phyloP scores from a whole-genome alignment of 1,140 invertebrate genomes.

The Bombus terrestris region DNA sequence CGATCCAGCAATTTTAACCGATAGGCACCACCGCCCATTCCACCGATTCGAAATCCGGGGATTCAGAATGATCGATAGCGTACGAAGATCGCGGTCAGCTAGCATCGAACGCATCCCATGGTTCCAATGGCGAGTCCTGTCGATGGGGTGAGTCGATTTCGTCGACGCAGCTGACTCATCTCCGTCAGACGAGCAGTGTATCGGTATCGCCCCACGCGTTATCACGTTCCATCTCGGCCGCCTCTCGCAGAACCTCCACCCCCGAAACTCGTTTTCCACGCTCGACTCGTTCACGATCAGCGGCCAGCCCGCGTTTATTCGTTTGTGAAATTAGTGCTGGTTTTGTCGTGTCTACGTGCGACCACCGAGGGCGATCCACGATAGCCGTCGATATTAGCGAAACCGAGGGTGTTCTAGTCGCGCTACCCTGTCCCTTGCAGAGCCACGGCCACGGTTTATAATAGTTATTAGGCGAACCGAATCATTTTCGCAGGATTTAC shows the following conservation, averaged over 20 bases:
- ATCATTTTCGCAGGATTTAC: background rate
- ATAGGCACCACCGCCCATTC: too few species aligned
- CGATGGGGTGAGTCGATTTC: constrained; percentile 15
- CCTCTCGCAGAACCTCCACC: constrained; percentile 56
- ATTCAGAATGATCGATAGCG: constrained; percentile 56
- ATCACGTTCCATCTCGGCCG: constrained; percentile 67
- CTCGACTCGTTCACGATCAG: constrained; percentile 56
- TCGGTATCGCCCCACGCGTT: constrained; percentile 78
- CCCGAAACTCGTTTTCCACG: constrained; percentile 62
- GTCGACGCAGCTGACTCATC: constrained; percentile 73
- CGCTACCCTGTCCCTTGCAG: background rate
- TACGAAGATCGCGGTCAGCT: background rate
- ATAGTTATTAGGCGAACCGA: background rate
- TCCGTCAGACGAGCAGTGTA: constrained; percentile 66
- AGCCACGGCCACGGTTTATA: background rate
- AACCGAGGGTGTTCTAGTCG: background rate
- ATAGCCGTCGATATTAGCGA: background rate
- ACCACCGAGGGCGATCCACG: constrained; percentile 30
- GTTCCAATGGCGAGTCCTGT: constrained; percentile 15
- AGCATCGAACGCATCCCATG: background rate
- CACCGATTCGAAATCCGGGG: constrained; percentile 15
- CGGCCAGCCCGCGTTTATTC: constrained; percentile 75
- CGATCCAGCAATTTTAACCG: too few species aligned
- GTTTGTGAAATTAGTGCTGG: constrained; percentile 83
- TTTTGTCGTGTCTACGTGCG: constrained; percentile 78